Percentiles rank a stretch among this genome's conserved stretches.
Conservation (phyloP, 2,113 vertebrate species). For the Actinemys pallida region DNA sequence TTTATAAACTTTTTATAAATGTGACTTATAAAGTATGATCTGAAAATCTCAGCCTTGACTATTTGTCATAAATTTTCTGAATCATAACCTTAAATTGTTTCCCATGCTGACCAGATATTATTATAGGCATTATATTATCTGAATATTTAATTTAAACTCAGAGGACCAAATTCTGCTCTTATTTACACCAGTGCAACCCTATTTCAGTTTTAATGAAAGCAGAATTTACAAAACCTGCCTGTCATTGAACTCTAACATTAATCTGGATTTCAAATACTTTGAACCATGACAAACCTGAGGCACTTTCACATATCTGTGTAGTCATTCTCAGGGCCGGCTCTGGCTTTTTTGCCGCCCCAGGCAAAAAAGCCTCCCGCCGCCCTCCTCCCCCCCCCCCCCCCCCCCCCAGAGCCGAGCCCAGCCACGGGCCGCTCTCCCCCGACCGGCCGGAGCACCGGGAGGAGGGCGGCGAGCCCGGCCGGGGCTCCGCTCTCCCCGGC, state of each 20-base stretch:
- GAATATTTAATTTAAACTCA: not conserved
- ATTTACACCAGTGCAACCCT: not conserved
- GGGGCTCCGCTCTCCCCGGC: no score
- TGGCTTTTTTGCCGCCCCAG: no score
- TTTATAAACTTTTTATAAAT: not conserved
- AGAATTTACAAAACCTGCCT: not conserved
- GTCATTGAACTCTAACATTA: not conserved
- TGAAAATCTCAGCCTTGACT: not conserved
- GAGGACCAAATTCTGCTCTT: not conserved
- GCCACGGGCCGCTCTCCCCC: no score
- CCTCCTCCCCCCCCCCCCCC: no score
- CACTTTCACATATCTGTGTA: not conserved
- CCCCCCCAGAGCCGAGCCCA: no score
- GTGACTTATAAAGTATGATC: not conserved
- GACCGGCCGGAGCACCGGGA: no score
- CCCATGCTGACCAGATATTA: not conserved
- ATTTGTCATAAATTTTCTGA: not conserved
- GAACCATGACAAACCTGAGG: not conserved
- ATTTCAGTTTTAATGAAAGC: not conserved
- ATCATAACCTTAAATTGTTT: not conserved
- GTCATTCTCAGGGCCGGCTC: not conserved
- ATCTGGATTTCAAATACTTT: not conserved
- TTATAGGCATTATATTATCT: not conserved
- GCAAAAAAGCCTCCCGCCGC: no score
- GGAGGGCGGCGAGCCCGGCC: no score